A percentile compares a stretch with the other conserved stretches of the same genome.
Evolutionary conservation across 1,140 invertebrate species (phyloP).

Genomic region (Megalopta genalis): DNA sequence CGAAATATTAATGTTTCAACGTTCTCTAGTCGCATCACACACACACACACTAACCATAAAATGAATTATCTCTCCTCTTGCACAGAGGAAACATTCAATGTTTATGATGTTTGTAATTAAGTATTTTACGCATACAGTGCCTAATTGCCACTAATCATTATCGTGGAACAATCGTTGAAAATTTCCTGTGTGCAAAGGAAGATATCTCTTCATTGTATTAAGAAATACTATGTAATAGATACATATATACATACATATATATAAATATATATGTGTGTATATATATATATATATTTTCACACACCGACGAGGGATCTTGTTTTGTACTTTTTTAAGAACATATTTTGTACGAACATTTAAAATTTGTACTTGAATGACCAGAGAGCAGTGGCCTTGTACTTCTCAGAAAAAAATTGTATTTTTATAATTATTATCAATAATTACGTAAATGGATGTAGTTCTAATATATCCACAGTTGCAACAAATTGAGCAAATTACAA

Average conservation of each 20-base stretch:
- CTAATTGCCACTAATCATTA: neutral
- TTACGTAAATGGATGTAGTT: slow-evolving; percentile 22
- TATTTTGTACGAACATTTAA: slow-evolving; percentile 63
- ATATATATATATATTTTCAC: slow-evolving; percentile 63
- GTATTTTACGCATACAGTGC: slow-evolving; percentile 9
- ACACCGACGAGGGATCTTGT: slow-evolving; percentile 58
- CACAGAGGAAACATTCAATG: slow-evolving; percentile 26
- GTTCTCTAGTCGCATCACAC: slow-evolving; percentile 31
- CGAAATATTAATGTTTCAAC: slow-evolving; percentile 34
- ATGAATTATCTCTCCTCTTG: slow-evolving; percentile 39
- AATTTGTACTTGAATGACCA: slow-evolving; percentile 54
- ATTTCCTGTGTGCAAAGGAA: slow-evolving; percentile 46
- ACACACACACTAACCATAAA: slow-evolving; percentile 46
- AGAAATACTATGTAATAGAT: slow-evolving; percentile 39
- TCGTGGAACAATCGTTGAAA: neutral
- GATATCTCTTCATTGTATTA: slow-evolving; percentile 48
- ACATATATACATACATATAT: slow-evolving; percentile 55
- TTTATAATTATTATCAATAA: slow-evolving; percentile 49
- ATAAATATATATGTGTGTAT: slow-evolving; percentile 22
- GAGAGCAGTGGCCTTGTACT: slow-evolving; percentile 55
- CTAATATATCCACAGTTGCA: slow-evolving; percentile 22
- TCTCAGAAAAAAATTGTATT: slow-evolving; percentile 53
- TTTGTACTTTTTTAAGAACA: slow-evolving; percentile 73
- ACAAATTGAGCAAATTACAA: neutral
- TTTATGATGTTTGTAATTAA: neutral